Evolutionary conservation across 2,888 invertebrate species (phyloP).

Genomic region (Salpingus planirostris): DNA sequence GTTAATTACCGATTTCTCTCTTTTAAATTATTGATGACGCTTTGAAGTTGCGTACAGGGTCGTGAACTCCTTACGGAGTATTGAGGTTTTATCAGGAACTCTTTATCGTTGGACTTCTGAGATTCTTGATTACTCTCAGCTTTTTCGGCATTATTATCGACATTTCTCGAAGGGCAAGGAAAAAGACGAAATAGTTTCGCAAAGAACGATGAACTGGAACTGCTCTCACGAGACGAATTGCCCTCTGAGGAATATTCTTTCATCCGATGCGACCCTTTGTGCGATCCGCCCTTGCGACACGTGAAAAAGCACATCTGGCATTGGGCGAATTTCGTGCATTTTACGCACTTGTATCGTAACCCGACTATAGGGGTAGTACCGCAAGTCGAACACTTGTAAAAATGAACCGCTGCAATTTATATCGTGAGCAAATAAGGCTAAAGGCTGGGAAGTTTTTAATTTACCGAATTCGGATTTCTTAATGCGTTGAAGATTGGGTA

Average conservation of each 20-base stretch:
- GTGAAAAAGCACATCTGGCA: slow-evolving; percentile 62
- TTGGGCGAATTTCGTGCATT: slow-evolving; percentile 56
- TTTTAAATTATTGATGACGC: no score
- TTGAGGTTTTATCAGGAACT: no score
- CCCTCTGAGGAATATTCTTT: slow-evolving; percentile 53
- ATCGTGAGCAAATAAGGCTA: slow-evolving; percentile 2
- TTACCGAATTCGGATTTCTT: slow-evolving; percentile 51
- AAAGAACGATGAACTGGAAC: no score
- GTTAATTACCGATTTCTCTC: no score
- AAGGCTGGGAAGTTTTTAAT: slow-evolving; percentile 1
- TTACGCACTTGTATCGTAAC: slow-evolving; percentile 54
- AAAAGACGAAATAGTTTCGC: no score
- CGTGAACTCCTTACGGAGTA: no score
- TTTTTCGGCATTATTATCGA: no score
- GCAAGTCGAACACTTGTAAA: slow-evolving; percentile 53
- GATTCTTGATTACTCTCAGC: no score
- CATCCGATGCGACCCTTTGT: slow-evolving; percentile 57
- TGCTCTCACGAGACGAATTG: no score
- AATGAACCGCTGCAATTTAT: slow-evolving; percentile 45
- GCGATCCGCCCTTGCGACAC: slow-evolving; percentile 50
- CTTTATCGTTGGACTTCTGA: no score
- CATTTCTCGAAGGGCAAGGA: no score
- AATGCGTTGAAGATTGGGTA: slow-evolving; percentile 55
- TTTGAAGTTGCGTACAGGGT: no score
- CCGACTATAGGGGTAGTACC: slow-evolving; percentile 51